Conservation (phyloP, 2,113 vertebrate species). For the Stomatorhinus ivindoensis region DNA sequence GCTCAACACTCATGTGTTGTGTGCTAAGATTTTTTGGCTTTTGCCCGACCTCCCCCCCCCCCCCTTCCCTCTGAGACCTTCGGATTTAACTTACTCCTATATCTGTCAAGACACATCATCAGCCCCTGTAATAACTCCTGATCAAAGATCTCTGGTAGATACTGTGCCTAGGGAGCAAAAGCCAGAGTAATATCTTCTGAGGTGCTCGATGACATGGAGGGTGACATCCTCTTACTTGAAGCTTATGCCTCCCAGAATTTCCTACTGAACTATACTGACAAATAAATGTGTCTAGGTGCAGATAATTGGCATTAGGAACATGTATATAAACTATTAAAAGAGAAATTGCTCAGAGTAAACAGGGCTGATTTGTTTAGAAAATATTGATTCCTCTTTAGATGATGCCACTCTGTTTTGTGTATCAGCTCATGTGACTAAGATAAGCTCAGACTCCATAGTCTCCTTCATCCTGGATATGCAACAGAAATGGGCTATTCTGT, state of each 20-base stretch:
- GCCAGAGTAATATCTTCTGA: neutral
- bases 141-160: neutral
- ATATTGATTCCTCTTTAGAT: conserved; percentile 44
- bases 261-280: neutral
- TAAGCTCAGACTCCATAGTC: neutral
- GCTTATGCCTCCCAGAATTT: neutral
- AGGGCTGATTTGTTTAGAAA: conserved; percentile 33
- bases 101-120: neutral
- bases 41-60: neutral
- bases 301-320: neutral
- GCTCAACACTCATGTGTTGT: neutral
- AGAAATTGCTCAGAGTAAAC: conserved; percentile 4
- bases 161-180: neutral
- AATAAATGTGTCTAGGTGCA: neutral
- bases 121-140: neutral
- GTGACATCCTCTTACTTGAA: neutral
- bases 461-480: neutral
- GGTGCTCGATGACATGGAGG: neutral
- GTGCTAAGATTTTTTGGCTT: neutral
- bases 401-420: conserved; percentile 39
- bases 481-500: neutral
- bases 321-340: neutral
- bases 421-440: conserved; percentile 32
- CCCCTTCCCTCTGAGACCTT: neutral
- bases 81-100: neutral